A percentile compares a stretch with the other conserved stretches of the same genome.
These are phyloP conservation scores for Patella depressa DNA, from an alignment of 2,888 invertebrate genomes.

Conservation along the genomic window DNA sequence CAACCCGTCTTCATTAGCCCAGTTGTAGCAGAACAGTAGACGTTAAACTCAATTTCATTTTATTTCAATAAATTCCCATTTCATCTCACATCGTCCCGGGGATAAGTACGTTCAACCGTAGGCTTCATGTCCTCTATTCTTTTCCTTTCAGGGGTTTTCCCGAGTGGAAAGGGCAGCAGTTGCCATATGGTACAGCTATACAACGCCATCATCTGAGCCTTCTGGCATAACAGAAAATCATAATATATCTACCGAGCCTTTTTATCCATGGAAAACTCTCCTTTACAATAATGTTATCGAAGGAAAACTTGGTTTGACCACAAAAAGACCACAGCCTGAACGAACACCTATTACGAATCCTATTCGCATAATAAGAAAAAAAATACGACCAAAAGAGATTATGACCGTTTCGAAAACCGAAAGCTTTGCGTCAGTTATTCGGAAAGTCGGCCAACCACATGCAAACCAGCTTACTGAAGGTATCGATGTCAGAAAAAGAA, in stretches of 20 bases:
- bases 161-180: conserved; percentile 9
- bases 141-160: conserved; percentile 5
- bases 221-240: background rate
- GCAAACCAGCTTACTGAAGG: too few species aligned
- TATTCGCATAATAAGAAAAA: background rate
- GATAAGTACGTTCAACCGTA: too few species aligned
- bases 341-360: background rate
- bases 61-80: too few species aligned
- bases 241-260: background rate
- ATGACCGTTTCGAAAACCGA: conserved; percentile 11
- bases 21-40: too few species aligned
- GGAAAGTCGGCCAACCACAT: too few species aligned
- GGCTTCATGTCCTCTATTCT: background rate
- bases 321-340: too few species aligned
- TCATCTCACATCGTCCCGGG: too few species aligned
- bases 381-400: background rate
- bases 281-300: conserved; percentile 17
- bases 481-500: too few species aligned
- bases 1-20: too few species aligned
- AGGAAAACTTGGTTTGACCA: too few species aligned
- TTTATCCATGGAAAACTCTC: conserved; percentile 22
- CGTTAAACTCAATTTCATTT: too few species aligned
- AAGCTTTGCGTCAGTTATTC: background rate
- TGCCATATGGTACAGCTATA: conserved; percentile 16
- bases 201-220: background rate